Base-by-base conservation (phyloP, 2,113 vertebrate species). In the Eulemur rufifrons region DNA sequence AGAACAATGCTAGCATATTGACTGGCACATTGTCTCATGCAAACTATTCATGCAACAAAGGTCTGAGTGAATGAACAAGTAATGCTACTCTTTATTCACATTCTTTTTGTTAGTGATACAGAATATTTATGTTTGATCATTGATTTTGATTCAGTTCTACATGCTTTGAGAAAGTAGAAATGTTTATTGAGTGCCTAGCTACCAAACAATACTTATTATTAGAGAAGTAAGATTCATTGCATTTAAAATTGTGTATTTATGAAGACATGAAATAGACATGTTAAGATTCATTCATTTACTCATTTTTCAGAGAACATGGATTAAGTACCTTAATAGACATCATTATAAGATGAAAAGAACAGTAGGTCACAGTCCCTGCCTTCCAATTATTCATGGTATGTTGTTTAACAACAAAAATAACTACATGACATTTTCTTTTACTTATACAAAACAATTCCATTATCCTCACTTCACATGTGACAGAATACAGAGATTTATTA, bases 281-380 rank as follows among this genome's bases (percentile, higher is more conserved):
- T 47, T 93, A 71, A 64, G 61, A 82, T 80, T 81, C 52, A 82
- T 52, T 93, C 68, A 81, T 77, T 74, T 86, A 42, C 37, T 86
- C 66, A 86, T 39, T 90, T 91, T 92, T 86, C 61, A 83, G 37
- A 86, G 29, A 81, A 64, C 27, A 64, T 59, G 23, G 27, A 90
- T 64, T 87, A 87, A 77, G 10, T 95, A 77, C 52, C 2, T 77
- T 86, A 83, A 82, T 50, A 59, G 52, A 89, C 42, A 82, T 95
- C 91, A 83, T 83, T 93, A 68, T 89, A 73, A 76, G 13, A 86
- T 76, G n/a, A 61, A 85, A 84, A 82, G 50, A 76, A 87, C 95
- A 74, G 25, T 92, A 89, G 71, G 69, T 83, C n/a, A 82, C 25
- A 86, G 37, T 73, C 25, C 59, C 37, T 59, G 17, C 76, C 34